A percentile compares a stretch with the other conserved stretches of the same genome.
Evolutionary conservation across 2,113 vertebrate species (phyloP).

Genomic region (Aphelocoma coerulescens): DNA sequence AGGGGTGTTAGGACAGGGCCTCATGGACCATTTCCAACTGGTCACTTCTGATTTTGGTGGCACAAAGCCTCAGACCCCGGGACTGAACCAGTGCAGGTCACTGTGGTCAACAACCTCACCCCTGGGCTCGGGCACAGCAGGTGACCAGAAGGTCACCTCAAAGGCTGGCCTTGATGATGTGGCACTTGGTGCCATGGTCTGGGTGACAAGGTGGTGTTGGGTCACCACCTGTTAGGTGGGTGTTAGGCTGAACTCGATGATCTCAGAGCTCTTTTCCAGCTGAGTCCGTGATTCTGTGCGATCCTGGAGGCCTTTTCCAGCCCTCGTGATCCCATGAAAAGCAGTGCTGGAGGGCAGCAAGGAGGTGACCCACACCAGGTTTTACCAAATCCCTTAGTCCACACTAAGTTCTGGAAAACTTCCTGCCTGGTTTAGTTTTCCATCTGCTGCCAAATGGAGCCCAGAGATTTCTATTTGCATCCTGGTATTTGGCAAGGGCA

Average conservation of each 20-base stretch:
- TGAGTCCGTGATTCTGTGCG: rapidly evolving
- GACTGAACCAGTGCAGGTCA: rapidly evolving
- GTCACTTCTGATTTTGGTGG: background rate
- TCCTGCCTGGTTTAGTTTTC: background rate
- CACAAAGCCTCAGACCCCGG: background rate
- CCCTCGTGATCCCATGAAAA: rapidly evolving
- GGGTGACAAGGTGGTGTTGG: too few relatives aligned
- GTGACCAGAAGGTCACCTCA: background rate
- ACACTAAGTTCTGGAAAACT: background rate
- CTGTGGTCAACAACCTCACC: background rate
- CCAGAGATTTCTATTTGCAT: background rate
- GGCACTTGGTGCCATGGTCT: background rate
- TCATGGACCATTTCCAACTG: background rate
- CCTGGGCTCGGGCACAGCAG: rapidly evolving
- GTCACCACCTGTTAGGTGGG: too few relatives aligned
- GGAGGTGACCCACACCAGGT: background rate
- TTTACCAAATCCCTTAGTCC: background rate
- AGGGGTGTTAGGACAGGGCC: background rate
- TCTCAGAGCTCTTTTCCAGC: background rate
- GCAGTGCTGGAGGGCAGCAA: background rate
- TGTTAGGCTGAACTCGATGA: background rate
- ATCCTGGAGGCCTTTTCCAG: background rate
- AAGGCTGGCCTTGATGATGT: background rate
- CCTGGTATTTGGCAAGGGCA: background rate
- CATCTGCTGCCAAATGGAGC: background rate